These are phyloP conservation scores for Pavo muticus DNA, from an alignment of 2,113 vertebrate genomes.

Conservation along the genomic window DNA sequence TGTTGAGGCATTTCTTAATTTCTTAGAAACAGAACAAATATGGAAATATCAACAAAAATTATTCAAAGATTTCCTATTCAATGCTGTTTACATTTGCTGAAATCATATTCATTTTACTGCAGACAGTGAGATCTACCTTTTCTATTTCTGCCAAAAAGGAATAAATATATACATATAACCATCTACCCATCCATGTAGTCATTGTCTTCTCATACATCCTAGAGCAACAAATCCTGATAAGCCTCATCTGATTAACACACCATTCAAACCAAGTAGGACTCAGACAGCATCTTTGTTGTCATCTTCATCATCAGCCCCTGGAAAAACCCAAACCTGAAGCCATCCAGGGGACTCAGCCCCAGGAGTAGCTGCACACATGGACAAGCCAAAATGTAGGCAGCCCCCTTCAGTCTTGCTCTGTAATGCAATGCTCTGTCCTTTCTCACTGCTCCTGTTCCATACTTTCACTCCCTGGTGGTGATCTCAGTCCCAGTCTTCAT, in stretches of 20 bases:
- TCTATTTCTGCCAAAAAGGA: background rate
- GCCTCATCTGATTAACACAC: background rate
- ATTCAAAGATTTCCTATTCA: background rate
- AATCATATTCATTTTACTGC: background rate
- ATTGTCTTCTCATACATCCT: background rate
- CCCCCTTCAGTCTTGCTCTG: background rate
- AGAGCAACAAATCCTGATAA: background rate
- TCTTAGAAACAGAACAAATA: background rate
- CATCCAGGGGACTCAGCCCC: background rate
- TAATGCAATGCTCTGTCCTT: no score
- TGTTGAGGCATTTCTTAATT: background rate
- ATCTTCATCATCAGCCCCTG: background rate
- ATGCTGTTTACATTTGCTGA: background rate
- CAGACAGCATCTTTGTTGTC: background rate
- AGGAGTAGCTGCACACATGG: fast-evolving
- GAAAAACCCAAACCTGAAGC: background rate
- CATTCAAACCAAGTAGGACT: background rate
- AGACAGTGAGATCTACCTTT: background rate
- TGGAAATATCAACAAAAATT: background rate
- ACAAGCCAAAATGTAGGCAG: background rate
- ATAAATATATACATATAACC: fast-evolving
- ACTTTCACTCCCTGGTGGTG: background rate
- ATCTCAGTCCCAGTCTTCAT: background rate
- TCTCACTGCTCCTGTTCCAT: background rate
- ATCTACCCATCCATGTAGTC: background rate